Conservation (phyloP, 2,888 invertebrate genomes). For the Eudemis profundana region DNA sequence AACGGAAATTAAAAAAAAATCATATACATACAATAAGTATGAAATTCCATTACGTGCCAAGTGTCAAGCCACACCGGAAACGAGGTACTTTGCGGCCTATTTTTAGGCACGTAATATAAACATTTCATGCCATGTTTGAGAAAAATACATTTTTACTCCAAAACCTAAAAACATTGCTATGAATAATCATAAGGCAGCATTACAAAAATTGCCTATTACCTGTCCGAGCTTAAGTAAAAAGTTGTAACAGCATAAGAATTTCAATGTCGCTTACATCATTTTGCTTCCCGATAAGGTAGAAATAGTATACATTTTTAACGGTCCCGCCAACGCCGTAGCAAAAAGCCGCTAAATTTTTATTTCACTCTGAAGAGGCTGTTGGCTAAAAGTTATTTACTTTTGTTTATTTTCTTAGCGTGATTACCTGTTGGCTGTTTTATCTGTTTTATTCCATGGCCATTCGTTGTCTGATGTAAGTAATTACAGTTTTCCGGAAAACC, state of each 20-base stretch:
- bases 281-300: not conserved
- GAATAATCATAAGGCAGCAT: conserved; percentile 23
- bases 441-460: no score
- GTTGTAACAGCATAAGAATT: not conserved
- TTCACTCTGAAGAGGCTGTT: not conserved
- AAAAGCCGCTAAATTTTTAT: not conserved
- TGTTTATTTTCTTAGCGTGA: not conserved
- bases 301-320: not conserved
- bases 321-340: not conserved
- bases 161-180: not conserved
- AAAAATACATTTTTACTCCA: conserved; percentile 3
- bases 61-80: no score
- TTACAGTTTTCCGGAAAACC: no score
- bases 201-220: not conserved
- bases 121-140: no score
- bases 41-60: no score
- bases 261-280: not conserved
- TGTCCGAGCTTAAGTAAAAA: not conserved
- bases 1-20: no score
- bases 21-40: no score
- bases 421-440: no score
- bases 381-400: not conserved
- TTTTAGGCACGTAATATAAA: no score
- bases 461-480: no score
- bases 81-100: no score